Evolutionary conservation across 2,113 vertebrate species (phyloP).

Genomic region (Boulengeromyrus knoepffleri): DNA sequence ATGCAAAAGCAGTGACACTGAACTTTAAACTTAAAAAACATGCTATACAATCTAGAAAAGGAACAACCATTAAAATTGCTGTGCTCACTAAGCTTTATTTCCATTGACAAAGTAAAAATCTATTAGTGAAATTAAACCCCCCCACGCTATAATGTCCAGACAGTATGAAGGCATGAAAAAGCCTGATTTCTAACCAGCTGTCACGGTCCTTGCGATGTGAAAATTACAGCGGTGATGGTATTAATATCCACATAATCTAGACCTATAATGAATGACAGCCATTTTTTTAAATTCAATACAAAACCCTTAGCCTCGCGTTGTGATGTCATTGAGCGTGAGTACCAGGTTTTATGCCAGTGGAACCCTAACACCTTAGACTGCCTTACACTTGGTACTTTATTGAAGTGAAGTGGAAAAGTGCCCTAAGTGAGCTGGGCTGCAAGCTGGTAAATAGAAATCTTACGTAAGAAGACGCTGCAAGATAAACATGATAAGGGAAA

Average conservation of each 20-base stretch:
- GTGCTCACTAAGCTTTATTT: background rate
- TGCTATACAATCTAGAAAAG: background rate
- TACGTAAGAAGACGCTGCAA: background rate
- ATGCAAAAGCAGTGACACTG: background rate
- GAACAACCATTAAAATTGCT: background rate
- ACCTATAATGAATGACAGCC: background rate
- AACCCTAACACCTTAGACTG: background rate
- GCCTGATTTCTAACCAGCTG: background rate
- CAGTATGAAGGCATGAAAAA: background rate
- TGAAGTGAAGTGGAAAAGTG: background rate
- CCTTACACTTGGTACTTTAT: background rate
- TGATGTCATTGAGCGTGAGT: background rate
- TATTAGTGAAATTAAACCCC: background rate
- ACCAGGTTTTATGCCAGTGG: background rate
- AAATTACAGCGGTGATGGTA: background rate
- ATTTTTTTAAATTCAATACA: background rate
- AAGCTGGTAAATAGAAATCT: background rate
- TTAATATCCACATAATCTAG: background rate
- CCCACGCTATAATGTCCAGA: background rate
- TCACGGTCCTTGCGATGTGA: background rate
- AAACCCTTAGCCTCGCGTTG: background rate
- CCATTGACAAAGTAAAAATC: background rate
- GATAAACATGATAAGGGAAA: background rate
- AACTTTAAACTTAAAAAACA: background rate
- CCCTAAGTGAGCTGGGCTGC: background rate